These are phyloP conservation scores for Plumapathes pennacea DNA, from an alignment of 92 coral and sea anemone genomes.

Conservation along the genomic window DNA sequence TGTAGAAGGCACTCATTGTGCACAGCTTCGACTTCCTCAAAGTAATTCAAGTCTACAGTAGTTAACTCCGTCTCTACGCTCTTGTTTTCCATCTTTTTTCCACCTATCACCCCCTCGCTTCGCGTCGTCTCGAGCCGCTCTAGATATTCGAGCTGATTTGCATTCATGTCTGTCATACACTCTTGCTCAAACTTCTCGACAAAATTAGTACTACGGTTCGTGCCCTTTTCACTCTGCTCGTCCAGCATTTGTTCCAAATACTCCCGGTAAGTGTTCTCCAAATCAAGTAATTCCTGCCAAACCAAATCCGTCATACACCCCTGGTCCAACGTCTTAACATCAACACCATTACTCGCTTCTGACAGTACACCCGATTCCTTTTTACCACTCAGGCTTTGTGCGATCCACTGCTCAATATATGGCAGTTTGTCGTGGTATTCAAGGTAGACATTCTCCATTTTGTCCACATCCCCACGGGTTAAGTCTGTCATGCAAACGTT, in stretches of 20 bases:
- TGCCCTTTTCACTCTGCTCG: slow-evolving; percentile 18
- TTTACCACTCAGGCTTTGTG: slow-evolving; percentile 8
- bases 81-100: slow-evolving; percentile 3
- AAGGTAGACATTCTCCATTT: slow-evolving; percentile 34
- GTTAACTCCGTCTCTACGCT: slow-evolving; percentile 45
- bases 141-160: slow-evolving; percentile 46
- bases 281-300: slow-evolving; percentile 55
- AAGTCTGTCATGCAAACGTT: slow-evolving; percentile 53
- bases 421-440: slow-evolving; percentile 8
- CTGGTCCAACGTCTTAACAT: slow-evolving; percentile 29
- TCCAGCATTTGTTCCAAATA: slow-evolving; percentile 28
- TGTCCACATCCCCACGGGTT: slow-evolving; percentile 36
- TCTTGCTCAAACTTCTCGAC: slow-evolving; percentile 46
- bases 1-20: slow-evolving; percentile 27
- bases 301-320: slow-evolving; percentile 49
- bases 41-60: slow-evolving; percentile 27
- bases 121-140: slow-evolving; percentile 27
- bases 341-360: no score
- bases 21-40: slow-evolving; percentile 44
- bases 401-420: slow-evolving; percentile 8
- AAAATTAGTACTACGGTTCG: background rate
- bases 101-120: slow-evolving; percentile 5
- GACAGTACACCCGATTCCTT: background rate
- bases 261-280: slow-evolving; percentile 57
- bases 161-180: slow-evolving; percentile 54